Percentiles rank a stretch among this genome's conserved stretches.
phyloP scores from a whole-genome alignment of 2,113 vertebrate genomes.

The Eonycteris spelaea region DNA sequence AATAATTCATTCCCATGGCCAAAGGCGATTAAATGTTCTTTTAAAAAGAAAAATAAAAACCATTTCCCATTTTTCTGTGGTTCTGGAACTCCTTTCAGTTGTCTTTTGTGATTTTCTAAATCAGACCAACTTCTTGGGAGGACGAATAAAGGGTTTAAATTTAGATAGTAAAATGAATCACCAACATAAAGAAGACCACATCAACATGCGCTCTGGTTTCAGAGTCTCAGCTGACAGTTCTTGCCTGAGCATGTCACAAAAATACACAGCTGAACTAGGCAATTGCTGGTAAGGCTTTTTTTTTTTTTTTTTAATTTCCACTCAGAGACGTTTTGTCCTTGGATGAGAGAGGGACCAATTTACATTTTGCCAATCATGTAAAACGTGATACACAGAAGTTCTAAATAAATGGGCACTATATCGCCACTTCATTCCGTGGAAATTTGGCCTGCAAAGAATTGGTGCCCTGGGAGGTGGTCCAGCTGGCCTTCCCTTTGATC shows the following conservation, averaged over 20 bases:
- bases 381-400: neutral
- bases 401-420: constrained; percentile 8
- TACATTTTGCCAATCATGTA: constrained; percentile 44
- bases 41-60: neutral
- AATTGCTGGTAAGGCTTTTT: neutral
- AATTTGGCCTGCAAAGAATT: neutral
- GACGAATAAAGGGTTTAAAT: constrained; percentile 28
- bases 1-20: neutral
- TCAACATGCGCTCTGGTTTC: neutral
- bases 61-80: constrained; percentile 23
- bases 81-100: constrained; percentile 29
- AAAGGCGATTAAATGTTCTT: neutral
- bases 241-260: neutral
- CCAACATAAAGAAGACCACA: neutral
- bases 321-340: constrained; percentile 51
- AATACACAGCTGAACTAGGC: neutral
- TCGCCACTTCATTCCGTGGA: constrained; percentile 34
- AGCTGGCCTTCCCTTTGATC: neutral
- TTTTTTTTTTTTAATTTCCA: constrained; percentile 10
- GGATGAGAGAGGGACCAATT: constrained; percentile 11
- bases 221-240: neutral
- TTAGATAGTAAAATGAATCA: constrained; percentile 25
- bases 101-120: constrained; percentile 45
- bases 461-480: neutral
- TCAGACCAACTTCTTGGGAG: neutral